A percentile compares a stretch with the other conserved stretches of the same genome.
Conservation (phyloP, 2,888 invertebrate species). For the Hydriomena furcata region DNA sequence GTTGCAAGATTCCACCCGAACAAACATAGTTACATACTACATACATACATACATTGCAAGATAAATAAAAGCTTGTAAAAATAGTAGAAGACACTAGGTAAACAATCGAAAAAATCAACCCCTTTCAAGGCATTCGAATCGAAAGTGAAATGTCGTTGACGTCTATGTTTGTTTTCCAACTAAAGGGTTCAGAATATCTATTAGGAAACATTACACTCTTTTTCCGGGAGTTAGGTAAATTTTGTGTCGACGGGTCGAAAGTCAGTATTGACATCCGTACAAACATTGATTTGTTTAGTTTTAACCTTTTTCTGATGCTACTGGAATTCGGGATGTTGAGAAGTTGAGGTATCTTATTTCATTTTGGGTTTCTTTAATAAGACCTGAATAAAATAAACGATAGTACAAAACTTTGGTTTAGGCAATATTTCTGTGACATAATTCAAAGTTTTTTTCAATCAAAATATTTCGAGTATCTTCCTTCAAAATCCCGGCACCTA, state of each 20-base stretch:
- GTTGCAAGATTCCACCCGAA: too few species aligned
- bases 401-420: too few species aligned
- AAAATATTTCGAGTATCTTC: too few species aligned
- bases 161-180: slow-evolving; percentile 62
- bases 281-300: slow-evolving; percentile 56
- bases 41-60: too few species aligned
- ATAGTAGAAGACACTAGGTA: too few species aligned
- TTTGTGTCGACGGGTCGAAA: slow-evolving; percentile 60
- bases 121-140: slow-evolving; percentile 18
- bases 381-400: too few species aligned
- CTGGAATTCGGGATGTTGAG: slow-evolving; percentile 48
- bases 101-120: background rate
- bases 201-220: slow-evolving; percentile 60
- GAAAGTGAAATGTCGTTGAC: slow-evolving; percentile 53
- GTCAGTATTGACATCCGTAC: slow-evolving; percentile 73
- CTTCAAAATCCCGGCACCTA: too few species aligned
- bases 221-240: slow-evolving; percentile 56
- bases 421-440: too few species aligned
- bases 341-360: slow-evolving; percentile 16
- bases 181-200: slow-evolving; percentile 51
- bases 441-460: too few species aligned
- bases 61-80: too few species aligned
- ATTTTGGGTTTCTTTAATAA: background rate
- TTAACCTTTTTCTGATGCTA: slow-evolving; percentile 53
- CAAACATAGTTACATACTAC: too few species aligned